A percentile compares a stretch with the other conserved stretches of the same genome.
Evolutionary conservation across 2,888 invertebrate genomes (phyloP).

Genomic region (Cosmorhoe ocellata): DNA sequence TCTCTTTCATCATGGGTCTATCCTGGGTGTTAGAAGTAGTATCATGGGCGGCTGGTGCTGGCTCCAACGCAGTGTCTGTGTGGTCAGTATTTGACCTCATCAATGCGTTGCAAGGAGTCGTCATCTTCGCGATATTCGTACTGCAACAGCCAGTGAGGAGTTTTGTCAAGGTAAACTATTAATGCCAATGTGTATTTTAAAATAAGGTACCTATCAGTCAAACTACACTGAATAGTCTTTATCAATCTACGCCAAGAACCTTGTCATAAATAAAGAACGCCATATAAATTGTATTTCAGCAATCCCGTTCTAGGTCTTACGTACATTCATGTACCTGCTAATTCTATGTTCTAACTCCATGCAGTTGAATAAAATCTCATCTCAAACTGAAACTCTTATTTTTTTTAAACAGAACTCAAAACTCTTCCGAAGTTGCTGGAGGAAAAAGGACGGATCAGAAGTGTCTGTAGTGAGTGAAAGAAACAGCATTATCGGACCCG

Average conservation of each 20-base stretch:
- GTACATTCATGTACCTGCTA: too few relatives aligned
- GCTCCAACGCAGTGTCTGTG: slow-evolving; percentile 69
- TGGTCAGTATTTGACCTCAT: slow-evolving; percentile 86
- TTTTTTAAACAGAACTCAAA: slow-evolving; percentile 58
- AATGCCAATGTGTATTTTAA: too few relatives aligned
- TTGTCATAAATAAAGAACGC: too few relatives aligned
- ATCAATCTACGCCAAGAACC: too few relatives aligned
- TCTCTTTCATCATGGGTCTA: slow-evolving; percentile 86
- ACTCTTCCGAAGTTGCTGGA: slow-evolving; percentile 61
- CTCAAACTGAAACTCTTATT: slow-evolving; percentile 1
- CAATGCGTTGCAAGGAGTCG: slow-evolving; percentile 86
- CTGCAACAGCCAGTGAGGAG: slow-evolving; percentile 71
- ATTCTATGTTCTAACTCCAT: too few relatives aligned
- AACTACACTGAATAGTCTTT: too few relatives aligned
- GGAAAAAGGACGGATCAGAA: slow-evolving; percentile 70
- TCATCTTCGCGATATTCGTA: slow-evolving; percentile 86
- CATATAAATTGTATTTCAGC: too few relatives aligned
- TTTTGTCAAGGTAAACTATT: slow-evolving; percentile 53
- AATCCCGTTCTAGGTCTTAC: too few relatives aligned
- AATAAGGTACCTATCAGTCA: too few relatives aligned
- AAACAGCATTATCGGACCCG: slow-evolving; percentile 66
- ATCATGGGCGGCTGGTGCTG: slow-evolving; percentile 83
- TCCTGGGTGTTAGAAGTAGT: slow-evolving; percentile 88
- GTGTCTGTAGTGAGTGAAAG: slow-evolving; percentile 74
- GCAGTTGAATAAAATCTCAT: slow-evolving; percentile 18